Percentiles rank a stretch among this genome's conserved stretches.
Evolutionary conservation across 2,113 vertebrate species (phyloP).

Genomic region (Baryphthengus martii): DNA sequence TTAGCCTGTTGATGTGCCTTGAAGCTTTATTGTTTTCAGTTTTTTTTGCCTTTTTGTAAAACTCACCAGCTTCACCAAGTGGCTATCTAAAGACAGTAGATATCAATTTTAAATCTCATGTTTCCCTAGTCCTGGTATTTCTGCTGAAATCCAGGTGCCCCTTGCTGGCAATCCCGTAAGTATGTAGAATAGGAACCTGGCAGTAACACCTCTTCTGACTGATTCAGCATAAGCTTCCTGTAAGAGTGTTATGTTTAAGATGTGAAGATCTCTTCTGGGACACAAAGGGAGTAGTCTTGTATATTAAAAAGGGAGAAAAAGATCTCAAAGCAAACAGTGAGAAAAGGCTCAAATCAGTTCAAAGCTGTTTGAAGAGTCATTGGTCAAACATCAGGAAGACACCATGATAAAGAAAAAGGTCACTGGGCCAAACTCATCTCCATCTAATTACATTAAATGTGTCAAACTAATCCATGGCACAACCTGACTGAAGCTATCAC

Average conservation of each 20-base stretch:
- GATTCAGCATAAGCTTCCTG: neutral
- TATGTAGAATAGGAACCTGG: neutral
- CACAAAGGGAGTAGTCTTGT: neutral
- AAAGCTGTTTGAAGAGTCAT: neutral
- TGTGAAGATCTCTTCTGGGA: neutral
- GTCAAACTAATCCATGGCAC: neutral
- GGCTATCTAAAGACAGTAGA: neutral
- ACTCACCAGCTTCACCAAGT: neutral
- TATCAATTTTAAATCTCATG: neutral
- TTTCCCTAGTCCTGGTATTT: neutral
- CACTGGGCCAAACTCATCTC: neutral
- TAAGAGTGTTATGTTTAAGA: neutral
- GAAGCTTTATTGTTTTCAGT: neutral
- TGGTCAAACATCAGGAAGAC: neutral
- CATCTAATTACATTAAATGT: neutral
- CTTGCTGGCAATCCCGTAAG: neutral
- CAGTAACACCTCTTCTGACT: neutral
- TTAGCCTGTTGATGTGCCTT: neutral
- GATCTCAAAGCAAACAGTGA: neutral
- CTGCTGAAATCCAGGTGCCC: neutral
- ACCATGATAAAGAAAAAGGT: neutral
- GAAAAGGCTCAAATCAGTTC: neutral
- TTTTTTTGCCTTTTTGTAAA: neutral
- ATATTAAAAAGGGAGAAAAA: neutral
- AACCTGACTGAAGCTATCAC: neutral